phyloP scores from a whole-genome alignment of 1,140 invertebrate genomes.

The Philopotamus ludificatus region DNA sequence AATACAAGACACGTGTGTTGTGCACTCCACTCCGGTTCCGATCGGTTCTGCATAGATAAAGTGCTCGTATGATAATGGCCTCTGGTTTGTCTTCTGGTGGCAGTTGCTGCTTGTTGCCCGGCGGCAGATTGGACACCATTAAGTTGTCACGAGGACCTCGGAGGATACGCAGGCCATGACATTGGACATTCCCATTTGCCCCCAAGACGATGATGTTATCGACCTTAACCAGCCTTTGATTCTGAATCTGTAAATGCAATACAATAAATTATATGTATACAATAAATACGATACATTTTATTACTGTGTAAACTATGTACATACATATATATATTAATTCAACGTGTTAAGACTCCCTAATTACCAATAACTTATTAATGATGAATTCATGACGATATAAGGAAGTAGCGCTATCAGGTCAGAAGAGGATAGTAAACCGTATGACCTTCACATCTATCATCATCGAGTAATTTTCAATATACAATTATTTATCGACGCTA shows the following conservation, averaged over 20 bases:
- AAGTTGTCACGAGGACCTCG: slow-evolving; percentile 16
- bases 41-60: too few relatives aligned
- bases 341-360: too few relatives aligned
- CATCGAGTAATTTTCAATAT: too few relatives aligned
- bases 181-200: slow-evolving; percentile 24
- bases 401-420: background rate
- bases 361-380: too few relatives aligned
- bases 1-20: too few relatives aligned
- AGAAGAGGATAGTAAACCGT: background rate
- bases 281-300: background rate
- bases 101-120: background rate
- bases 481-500: background rate
- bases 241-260: background rate
- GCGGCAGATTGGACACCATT: slow-evolving; percentile 12
- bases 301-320: background rate
- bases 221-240: slow-evolving; percentile 5
- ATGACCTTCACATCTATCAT: slow-evolving; percentile 8
- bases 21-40: too few relatives aligned
- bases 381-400: too few relatives aligned
- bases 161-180: slow-evolving; percentile 18
- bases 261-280: background rate
- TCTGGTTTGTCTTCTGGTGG: background rate
- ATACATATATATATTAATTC: background rate
- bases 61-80: too few relatives aligned
- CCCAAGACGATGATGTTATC: slow-evolving; percentile 10